These are phyloP conservation scores for Aurelia sp. DNA, from an alignment of 30 jellyfish, hydroid and myxozoan species.

Conservation along the genomic window DNA sequence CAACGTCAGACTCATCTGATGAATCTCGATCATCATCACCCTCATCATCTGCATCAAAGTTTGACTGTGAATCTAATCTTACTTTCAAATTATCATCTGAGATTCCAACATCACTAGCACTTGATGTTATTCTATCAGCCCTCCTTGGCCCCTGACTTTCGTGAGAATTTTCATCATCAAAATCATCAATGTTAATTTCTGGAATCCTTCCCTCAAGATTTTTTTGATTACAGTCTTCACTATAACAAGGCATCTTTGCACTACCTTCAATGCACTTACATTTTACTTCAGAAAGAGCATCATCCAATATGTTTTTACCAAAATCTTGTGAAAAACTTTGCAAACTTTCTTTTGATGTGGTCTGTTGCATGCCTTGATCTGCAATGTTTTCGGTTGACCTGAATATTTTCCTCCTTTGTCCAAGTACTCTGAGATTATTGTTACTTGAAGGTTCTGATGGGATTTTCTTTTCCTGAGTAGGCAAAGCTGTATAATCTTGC, in stretches of 20 bases:
- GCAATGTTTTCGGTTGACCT: slow-evolving; percentile 23
- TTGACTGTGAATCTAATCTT: slow-evolving; percentile 24
- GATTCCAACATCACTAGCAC: background rate
- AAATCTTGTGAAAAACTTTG: slow-evolving; percentile 30
- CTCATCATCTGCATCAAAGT: slow-evolving; percentile 59
- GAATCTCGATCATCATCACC: slow-evolving; percentile 45
- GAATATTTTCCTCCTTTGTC: slow-evolving; percentile 35
- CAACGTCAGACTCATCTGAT: slow-evolving; percentile 17
- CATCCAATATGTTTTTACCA: slow-evolving; percentile 14
- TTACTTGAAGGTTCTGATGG: no score
- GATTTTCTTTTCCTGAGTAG: slow-evolving; percentile 6
- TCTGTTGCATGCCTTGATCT: background rate
- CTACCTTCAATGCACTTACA: background rate
- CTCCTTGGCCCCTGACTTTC: background rate
- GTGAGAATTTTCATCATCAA: slow-evolving; percentile 11
- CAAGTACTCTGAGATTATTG: slow-evolving; percentile 11
- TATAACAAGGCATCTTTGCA: background rate
- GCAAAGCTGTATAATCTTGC: background rate
- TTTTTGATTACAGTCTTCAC: background rate
- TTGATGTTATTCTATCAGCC: no score
- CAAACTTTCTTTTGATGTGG: background rate
- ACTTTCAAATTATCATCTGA: background rate
- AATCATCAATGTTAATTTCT: background rate
- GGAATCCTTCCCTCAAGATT: background rate
- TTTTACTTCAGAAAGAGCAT: slow-evolving; percentile 30